phyloP scores from a whole-genome alignment of 2,113 vertebrate genomes.

The Orthonyx spaldingii region DNA sequence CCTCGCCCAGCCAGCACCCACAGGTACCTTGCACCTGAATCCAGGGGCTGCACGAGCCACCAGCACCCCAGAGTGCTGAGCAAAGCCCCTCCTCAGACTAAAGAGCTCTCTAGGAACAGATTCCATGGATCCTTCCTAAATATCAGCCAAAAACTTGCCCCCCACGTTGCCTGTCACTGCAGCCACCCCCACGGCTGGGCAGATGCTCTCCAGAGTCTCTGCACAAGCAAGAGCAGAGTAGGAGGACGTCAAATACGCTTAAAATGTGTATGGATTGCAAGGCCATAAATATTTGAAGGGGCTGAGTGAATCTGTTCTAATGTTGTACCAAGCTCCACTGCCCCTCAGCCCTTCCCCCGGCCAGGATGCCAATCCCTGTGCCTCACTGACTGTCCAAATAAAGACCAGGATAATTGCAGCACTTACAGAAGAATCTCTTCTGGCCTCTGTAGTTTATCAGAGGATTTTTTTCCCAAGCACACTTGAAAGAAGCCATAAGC shows the following conservation, averaged over 20 bases:
- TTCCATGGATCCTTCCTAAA: no score
- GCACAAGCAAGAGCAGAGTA: not conserved
- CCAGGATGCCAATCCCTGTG: not conserved
- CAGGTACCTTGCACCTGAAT: not conserved
- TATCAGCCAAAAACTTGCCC: not conserved
- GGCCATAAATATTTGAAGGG: conserved; percentile 6
- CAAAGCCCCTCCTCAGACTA: rapidly evolving
- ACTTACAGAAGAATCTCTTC: not conserved
- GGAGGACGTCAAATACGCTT: not conserved
- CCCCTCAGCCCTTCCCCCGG: not conserved
- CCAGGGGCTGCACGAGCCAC: rapidly evolving
- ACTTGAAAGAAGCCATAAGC: not conserved
- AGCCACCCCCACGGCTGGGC: not conserved
- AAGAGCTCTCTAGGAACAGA: not conserved
- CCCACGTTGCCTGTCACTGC: rapidly evolving
- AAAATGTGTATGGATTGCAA: not conserved
- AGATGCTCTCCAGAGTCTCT: not conserved
- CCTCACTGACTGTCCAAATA: rapidly evolving
- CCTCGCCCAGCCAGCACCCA: rapidly evolving
- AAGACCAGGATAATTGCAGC: not conserved
- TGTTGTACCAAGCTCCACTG: not conserved
- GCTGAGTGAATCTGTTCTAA: not conserved
- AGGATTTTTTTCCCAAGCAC: not conserved
- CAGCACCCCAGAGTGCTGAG: rapidly evolving
- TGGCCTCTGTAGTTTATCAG: not conserved